phyloP scores from a whole-genome alignment of 2,113 vertebrate genomes.

The Aphyosemion australe region DNA sequence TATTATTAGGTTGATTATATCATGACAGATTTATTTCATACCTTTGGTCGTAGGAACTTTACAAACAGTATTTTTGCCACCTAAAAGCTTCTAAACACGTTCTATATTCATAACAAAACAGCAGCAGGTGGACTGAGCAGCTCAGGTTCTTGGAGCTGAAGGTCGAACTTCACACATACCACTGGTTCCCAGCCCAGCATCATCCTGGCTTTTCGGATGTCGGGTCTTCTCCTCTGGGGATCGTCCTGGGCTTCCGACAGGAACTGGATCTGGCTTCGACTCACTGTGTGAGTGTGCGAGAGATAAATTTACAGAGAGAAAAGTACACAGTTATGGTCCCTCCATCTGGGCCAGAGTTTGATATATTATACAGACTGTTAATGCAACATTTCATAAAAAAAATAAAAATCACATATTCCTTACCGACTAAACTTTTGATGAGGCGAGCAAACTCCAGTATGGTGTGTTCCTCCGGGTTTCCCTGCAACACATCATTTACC shows the following conservation, averaged over 20 bases:
- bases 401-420: slow-evolving; percentile 53
- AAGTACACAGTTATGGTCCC: not conserved
- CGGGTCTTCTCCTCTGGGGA: slow-evolving; percentile 94
- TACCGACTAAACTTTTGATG: slow-evolving; percentile 97
- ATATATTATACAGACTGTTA: too few relatives aligned
- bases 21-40: too few relatives aligned
- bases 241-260: slow-evolving; percentile 98
- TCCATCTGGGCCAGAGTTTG: too few relatives aligned
- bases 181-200: slow-evolving; percentile 97
- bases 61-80: too few relatives aligned
- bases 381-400: not conserved
- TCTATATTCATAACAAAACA: not conserved
- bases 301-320: not conserved
- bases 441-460: slow-evolving; percentile 96
- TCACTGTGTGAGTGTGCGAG: slow-evolving; percentile 64
- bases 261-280: slow-evolving; percentile 95
- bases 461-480: slow-evolving; percentile 97
- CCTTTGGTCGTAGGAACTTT: too few relatives aligned
- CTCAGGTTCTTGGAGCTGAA: not conserved
- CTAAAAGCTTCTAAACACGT: not conserved
- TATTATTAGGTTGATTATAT: too few relatives aligned
- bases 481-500: slow-evolving; percentile 76
- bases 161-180: slow-evolving; percentile 77
- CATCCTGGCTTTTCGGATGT: slow-evolving; percentile 94
- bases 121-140: not conserved